A percentile compares a stretch with the other conserved stretches of the same genome.
Conservation (phyloP, 2,797 vertebrate species). For the Anas acuta region DNA sequence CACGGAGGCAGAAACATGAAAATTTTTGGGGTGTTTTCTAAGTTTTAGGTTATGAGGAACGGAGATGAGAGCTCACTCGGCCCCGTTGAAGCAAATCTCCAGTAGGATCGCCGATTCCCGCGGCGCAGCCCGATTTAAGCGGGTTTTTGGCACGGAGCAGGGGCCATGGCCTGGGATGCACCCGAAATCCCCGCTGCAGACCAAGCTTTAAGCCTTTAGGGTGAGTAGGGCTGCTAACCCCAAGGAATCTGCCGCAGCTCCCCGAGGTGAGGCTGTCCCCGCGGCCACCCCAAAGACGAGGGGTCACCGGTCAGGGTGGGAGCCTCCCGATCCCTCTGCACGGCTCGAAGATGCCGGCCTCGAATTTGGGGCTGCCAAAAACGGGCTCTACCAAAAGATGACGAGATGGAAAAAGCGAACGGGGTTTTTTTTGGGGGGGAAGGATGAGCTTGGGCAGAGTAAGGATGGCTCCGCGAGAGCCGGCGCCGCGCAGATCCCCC, state of each 20-base stretch:
- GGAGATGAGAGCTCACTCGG: not conserved
- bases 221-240: accelerated
- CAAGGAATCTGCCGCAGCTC: not conserved
- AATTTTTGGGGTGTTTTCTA: no score
- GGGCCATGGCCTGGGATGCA: not conserved
- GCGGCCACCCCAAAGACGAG: not conserved
- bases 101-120: accelerated
- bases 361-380: not conserved
- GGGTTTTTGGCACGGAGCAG: not conserved
- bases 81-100: not conserved
- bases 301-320: accelerated
- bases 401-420: not conserved
- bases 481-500: not conserved
- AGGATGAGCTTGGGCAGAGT: not conserved
- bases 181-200: not conserved
- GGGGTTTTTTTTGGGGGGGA: not conserved
- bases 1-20: not conserved
- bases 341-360: accelerated
- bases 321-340: accelerated
- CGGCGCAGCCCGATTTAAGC: not conserved
- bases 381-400: no score
- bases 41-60: not conserved
- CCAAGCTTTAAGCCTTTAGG: not conserved
- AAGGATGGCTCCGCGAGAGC: not conserved
- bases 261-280: not conserved